phyloP scores from a whole-genome alignment of 92 coral and sea anemone species.

The Actinostola sp. region DNA sequence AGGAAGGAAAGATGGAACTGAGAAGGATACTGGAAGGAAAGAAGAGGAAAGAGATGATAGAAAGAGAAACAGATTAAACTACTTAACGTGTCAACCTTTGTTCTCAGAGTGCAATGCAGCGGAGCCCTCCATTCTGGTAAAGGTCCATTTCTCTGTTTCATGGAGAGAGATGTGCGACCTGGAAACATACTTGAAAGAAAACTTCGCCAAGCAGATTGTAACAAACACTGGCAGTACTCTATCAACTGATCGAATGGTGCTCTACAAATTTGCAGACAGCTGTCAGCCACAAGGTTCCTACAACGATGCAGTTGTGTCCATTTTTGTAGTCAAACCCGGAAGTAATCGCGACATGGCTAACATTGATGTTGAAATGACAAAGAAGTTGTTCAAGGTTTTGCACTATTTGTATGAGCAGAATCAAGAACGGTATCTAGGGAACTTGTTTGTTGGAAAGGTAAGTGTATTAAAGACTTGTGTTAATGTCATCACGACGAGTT shows the following conservation, averaged over 20 bases:
- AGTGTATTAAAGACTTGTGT: not conserved
- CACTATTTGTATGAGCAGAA: slow-evolving; percentile 51
- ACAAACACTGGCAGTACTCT: slow-evolving; percentile 6
- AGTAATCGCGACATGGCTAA: not conserved
- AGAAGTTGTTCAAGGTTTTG: slow-evolving; percentile 49
- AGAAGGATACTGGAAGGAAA: too few relatives aligned
- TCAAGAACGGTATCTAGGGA: slow-evolving; percentile 45
- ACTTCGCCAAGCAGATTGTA: slow-evolving; percentile 33
- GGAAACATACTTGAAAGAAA: slow-evolving; percentile 45
- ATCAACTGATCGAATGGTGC: slow-evolving; percentile 10
- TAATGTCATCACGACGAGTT: too few relatives aligned
- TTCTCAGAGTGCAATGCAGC: slow-evolving; percentile 13
- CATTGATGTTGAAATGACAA: slow-evolving; percentile 62
- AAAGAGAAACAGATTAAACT: not conserved
- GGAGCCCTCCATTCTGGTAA: slow-evolving; percentile 39
- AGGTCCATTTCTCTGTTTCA: slow-evolving; percentile 39
- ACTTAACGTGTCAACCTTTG: too few relatives aligned
- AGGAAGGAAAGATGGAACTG: too few relatives aligned
- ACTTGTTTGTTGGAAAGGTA: slow-evolving; percentile 54
- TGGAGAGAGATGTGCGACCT: slow-evolving; percentile 65
- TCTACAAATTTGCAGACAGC: slow-evolving; percentile 53
- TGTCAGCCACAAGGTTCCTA: slow-evolving; percentile 18
- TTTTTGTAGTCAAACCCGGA: slow-evolving; percentile 27
- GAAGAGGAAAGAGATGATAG: too few relatives aligned
- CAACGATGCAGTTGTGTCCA: slow-evolving; percentile 22